Conservation (phyloP, 2,888 invertebrate genomes). For the Rhopalosiphum nymphaeae region DNA sequence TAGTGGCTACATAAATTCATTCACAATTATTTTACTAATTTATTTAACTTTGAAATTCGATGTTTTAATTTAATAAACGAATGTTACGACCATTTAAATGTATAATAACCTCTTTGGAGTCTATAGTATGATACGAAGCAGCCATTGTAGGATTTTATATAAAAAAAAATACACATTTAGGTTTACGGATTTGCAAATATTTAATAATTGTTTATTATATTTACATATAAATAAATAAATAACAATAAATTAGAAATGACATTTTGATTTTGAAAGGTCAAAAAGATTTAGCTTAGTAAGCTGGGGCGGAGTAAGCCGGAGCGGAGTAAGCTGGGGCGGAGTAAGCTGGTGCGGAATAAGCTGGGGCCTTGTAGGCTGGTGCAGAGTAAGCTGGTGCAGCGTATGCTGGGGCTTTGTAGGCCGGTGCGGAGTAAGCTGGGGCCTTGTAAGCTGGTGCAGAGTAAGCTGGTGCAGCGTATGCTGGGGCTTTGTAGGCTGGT, state of each 20-base stretch:
- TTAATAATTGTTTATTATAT: conserved; percentile 59
- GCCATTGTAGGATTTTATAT: neutral
- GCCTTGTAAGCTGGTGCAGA: conserved; percentile 58
- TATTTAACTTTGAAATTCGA: neutral
- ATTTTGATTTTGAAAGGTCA: conserved; percentile 10
- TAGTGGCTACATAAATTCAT: neutral
- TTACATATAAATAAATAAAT: conserved; percentile 64
- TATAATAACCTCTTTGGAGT: neutral
- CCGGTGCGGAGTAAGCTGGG: conserved; percentile 62
- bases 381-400: conserved; percentile 67
- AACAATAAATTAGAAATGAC: conserved; percentile 59
- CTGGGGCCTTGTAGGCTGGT: conserved; percentile 67
- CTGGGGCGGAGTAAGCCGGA: conserved; percentile 68
- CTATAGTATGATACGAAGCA: neutral
- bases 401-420: conserved; percentile 67
- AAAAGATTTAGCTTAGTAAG: conserved; percentile 59
- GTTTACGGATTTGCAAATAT: conserved; percentile 51
- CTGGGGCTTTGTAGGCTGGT: conserved; percentile 49
- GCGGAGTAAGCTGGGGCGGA: conserved; percentile 62
- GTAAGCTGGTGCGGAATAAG: conserved; percentile 66
- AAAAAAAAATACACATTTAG: neutral
- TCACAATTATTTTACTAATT: neutral
- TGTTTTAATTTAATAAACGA: neutral
- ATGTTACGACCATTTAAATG: too few relatives aligned
- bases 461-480: conserved; percentile 53